Evolutionary conservation across 1,140 invertebrate species (phyloP), one percentile per base, ranked within the genome.

Genomic region (Drosophila subpulchrella): DNA sequence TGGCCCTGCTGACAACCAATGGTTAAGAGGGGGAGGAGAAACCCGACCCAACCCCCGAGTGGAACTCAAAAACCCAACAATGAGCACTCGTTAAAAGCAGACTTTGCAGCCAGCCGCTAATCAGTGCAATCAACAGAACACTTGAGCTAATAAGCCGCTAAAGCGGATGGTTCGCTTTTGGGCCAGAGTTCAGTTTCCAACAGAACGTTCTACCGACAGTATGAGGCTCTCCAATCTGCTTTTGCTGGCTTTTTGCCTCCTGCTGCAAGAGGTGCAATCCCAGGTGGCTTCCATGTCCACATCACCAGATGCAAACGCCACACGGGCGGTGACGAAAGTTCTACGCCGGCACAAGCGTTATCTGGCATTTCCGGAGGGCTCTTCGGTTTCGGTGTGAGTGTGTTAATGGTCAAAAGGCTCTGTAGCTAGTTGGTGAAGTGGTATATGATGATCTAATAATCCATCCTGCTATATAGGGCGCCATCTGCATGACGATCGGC

Each of bases 321-420:
- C 83, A 12, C 34, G 34, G 12, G 46, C 54, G 30, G 58, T 74
- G 67, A 46, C 65, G 0, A 90, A 66, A 53, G 53, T 80, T 41
- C 55, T 91, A 12, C 85, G 81, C 12, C 82, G 92, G 17, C 81
- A 81, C 15, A 89, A 90, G 61, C 75, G 92, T 30, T 93, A 92
- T 75, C 55, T 93, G 47, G 90, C 92, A 15, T 93, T 93, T 85
- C 92, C 92, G 47, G 92, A 93, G 11, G 92, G 92, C 30, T 92
- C 92, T 15, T 92, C 92, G 46, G 80, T 93, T 44, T 83, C 91
- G 81, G 92, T 93, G 76, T 79, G 92, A 81, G 76, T 75, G 39
- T 34, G 57, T 15, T 20, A 27, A 47, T 47, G 24, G 53, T 7
- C 17, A 5, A 27, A 1, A 20, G 11, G 6, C 13, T 27, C 0